These are phyloP conservation scores for Eurystomus gularis DNA, from an alignment of 2,113 vertebrate genomes.

Conservation along the genomic window DNA sequence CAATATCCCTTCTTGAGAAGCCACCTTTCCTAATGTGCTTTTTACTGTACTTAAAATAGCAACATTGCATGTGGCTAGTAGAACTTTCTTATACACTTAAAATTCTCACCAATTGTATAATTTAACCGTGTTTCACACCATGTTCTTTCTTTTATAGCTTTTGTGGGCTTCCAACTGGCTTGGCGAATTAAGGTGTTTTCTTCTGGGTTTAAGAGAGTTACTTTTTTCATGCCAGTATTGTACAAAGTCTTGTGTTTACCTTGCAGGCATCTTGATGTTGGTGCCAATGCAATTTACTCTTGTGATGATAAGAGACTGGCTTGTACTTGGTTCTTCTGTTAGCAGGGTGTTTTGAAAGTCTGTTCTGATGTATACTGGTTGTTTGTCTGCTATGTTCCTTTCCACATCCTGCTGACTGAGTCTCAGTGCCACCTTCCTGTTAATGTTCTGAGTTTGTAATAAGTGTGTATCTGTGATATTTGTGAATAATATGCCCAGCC, in stretches of 20 bases:
- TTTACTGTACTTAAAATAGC: neutral
- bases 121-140: neutral
- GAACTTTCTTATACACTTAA: neutral
- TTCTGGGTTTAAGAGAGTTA: conserved; percentile 34
- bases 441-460: conserved; percentile 31
- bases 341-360: conserved; percentile 56
- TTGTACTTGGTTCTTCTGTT: conserved; percentile 48
- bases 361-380: conserved; percentile 40
- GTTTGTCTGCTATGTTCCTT: conserved; percentile 24
- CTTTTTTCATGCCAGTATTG: conserved; percentile 50
- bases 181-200: conserved; percentile 16
- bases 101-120: neutral
- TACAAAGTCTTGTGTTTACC: conserved; percentile 60
- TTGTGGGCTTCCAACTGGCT: conserved; percentile 8
- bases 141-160: neutral
- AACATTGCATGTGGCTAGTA: neutral
- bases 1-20: neutral
- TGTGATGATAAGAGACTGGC: conserved; percentile 59
- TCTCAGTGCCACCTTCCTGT: conserved; percentile 2
- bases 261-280: conserved; percentile 62
- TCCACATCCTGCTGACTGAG: conserved; percentile 18
- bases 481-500: neutral
- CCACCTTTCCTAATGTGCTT: neutral
- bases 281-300: conserved; percentile 63
- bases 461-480: conserved; percentile 20